phyloP scores from a whole-genome alignment of 2,797 vertebrate species.

The Thunnus albacares region DNA sequence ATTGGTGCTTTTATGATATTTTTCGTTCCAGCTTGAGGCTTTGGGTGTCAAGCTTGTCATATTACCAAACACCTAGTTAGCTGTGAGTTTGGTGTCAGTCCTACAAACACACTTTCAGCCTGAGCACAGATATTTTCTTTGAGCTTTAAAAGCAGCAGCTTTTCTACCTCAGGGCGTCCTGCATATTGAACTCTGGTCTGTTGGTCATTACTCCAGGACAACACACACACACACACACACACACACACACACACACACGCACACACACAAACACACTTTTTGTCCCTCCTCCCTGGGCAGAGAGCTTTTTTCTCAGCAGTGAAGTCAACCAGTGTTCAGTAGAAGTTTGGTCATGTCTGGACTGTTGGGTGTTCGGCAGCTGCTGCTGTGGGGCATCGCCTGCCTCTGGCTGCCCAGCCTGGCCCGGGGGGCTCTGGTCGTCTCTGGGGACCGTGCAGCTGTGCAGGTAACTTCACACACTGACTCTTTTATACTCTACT shows the following conservation, averaged over 20 bases:
- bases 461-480: constrained; percentile 59
- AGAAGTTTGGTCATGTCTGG: constrained; percentile 79
- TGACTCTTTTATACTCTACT: neutral
- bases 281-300: constrained; percentile 54
- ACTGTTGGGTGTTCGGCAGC: constrained; percentile 57
- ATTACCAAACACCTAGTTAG: neutral
- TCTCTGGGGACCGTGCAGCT: constrained; percentile 44
- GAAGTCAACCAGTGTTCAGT: constrained; percentile 66
- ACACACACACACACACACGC: constrained; percentile 2
- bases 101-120: neutral
- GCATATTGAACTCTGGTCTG: constrained; percentile 21
- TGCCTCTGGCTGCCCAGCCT: constrained; percentile 58
- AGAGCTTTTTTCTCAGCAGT: constrained; percentile 35
- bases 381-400: constrained; percentile 75
- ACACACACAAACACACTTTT: neutral
- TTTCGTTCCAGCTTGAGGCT: neutral
- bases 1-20: constrained; percentile 7
- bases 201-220: constrained; percentile 31
- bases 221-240: neutral
- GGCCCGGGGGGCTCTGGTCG: constrained; percentile 59
- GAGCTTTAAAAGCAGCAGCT: neutral
- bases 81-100: neutral
- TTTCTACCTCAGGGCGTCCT: constrained; percentile 4
- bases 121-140: neutral
- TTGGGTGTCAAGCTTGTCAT: neutral